Evolutionary conservation across 2,113 vertebrate genomes (phyloP).

Genomic region (Corythornis cristatus): DNA sequence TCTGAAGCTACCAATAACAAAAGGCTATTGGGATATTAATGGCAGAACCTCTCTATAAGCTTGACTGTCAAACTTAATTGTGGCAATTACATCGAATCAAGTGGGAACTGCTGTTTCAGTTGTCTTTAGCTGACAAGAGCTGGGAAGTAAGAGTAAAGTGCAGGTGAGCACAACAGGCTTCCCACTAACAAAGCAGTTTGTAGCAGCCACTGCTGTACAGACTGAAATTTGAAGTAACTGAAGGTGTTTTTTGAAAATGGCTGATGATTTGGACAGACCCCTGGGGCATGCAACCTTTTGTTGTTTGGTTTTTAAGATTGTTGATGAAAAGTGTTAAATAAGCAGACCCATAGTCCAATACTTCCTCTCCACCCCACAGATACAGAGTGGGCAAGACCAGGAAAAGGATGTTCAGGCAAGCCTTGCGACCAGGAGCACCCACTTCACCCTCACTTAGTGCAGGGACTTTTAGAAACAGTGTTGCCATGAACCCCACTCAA

Average conservation of each 20-base stretch:
- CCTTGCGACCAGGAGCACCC: not conserved
- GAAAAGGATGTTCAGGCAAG: not conserved
- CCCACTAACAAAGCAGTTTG: not conserved
- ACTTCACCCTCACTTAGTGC: not conserved
- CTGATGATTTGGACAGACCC: not conserved
- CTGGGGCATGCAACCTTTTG: not conserved
- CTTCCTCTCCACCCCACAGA: not conserved
- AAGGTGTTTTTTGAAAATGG: not conserved
- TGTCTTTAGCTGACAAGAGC: constrained; percentile 2
- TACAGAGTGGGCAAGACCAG: not conserved
- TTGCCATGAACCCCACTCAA: not conserved
- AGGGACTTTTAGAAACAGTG: not conserved
- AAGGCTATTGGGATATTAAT: not conserved
- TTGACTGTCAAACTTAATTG: constrained; percentile 14
- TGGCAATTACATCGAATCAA: constrained; percentile 6
- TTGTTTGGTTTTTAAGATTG: not conserved
- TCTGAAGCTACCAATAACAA: not conserved
- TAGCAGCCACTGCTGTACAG: not conserved
- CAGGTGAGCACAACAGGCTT: not conserved
- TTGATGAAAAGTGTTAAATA: not conserved
- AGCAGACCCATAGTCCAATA: not conserved
- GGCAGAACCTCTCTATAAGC: constrained; percentile 1
- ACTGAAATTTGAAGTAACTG: not conserved
- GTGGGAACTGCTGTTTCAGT: constrained; percentile 11
- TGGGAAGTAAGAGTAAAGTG: constrained; percentile 1